Base-by-base conservation (phyloP, 1,140 invertebrate genomes). In the Lepidurus arcticus region DNA sequence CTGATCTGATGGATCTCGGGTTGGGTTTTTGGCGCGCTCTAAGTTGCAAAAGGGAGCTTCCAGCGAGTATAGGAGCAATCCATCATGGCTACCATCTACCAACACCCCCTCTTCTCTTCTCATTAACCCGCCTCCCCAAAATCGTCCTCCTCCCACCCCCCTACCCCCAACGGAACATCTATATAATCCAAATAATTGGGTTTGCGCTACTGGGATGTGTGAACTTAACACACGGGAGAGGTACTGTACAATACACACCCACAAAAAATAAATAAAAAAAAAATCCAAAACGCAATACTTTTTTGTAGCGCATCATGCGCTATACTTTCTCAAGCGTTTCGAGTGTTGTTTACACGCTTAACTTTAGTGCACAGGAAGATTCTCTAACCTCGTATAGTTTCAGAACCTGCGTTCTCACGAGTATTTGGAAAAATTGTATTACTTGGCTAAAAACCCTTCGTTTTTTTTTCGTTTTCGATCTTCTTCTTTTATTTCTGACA, bases 401-500 rank as follows among this genome's bases (percentile, higher is more conserved):
- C 53, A 65, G n/a, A 7, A 16, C 21, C 16, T 21, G 8, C 4
- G 53, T 65, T 65, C 53, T 65, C 53, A 65, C 53, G 53, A 65
- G 53, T 65, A 65, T n/a, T 65, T 16, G 53, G 53, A 65, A 65
- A 65, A 65, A 65, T 65, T 65, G 53, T 16, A 65, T 65, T 65
- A 65, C 53, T 65, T 65, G 53, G 53, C 53, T 65, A 65, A 21
- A 65, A 21, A 9, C 53, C 53, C 53, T 65, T 65, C 7, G 10
- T 65, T 65, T 65, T 21, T 65, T 21, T 65, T 65, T 65, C 2
- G n/a, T 65, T 65, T 21, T 65, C 16, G 16, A 16, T 65, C 21
- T 13, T 65, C 47, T 65, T 65, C 53, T 65, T 65, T 65, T 65
- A 65, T 65, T 65, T 65, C 53, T 65, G 53, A 65, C 53, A 65